Evolutionary conservation across 2,113 vertebrate species (phyloP), one percentile per base, ranked within the genome.

Genomic region (Centropus unirufus): DNA sequence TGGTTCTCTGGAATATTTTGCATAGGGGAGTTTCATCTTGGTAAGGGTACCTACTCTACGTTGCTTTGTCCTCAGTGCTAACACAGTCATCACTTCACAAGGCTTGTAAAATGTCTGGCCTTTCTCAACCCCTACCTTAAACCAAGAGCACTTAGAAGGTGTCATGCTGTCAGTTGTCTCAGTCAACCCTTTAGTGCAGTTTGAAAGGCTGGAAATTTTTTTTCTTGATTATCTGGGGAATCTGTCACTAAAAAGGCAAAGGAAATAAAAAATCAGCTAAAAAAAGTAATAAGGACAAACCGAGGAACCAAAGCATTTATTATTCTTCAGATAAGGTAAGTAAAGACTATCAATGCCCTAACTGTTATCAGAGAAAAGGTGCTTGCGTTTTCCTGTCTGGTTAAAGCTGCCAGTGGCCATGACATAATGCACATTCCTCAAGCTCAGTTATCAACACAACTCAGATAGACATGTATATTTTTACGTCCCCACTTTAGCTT

Each of bases 241-340:
- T 92, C 51, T 83, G 64, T 88, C 76, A 83, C 46, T 83, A 66
- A 83, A 79, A 92, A 63, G 49, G 52, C n/a, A 94, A 95, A 78
- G 75, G 55, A 85, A 72, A 85, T 81, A 51, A 86, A 52, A 54
- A 89, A 64, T 34, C 57, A 63, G 90, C 67, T 44, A 67, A 89
- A 69, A 92, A 93, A 89, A 3, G 27, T 77, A 83, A 17, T 51
- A 85, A 93, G 59, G 49, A 91, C 57, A 86, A 95, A 96, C 93
- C 61, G 40, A 92, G 82, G 91, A 91, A 83, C 63, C 63, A 69
- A 87, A 89, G 36, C 59, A 83, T 93, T 78, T 93, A 59, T 90
- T 90, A 51, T 75, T 95, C 54, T 92, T 73, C n/a, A 87, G 94
- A 97, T 96, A 96, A 94, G 70, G 74, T 83, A 39, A 11, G 81